Evolutionary conservation across 2,797 vertebrate species (phyloP), one percentile per base, ranked within the genome.

Genomic region (Rhabdomys pumilio): DNA sequence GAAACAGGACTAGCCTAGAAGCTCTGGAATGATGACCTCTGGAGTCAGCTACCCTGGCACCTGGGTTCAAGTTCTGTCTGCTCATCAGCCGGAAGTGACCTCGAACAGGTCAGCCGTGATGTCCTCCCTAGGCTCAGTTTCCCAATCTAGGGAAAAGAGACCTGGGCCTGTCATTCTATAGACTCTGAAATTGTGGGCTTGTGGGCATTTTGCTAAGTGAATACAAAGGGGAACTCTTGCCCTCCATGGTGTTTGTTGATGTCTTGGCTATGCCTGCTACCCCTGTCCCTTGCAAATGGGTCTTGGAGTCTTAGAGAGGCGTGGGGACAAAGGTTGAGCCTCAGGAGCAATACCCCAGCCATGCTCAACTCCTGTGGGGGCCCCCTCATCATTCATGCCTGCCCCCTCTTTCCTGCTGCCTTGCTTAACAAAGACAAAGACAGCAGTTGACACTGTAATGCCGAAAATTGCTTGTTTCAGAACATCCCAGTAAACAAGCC

Each of bases 391-490:
- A 38, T 91, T 84, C 95, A 76, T 34, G 89, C 63, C 65, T 1
- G 63, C 57, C 20, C 22, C 61, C 53, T 24, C 9, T 6, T 26
- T 80, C 83, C 97, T 97, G 97, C 97, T 97, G 98, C 97, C 98
- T 98, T 98, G 98, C 98, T 98, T 98, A 98, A 98, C 98, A 98
- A 98, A 98, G 97, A 98, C 98, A 98, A 95, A 98, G 98, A 98
- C 98, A 98, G 95, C 90, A 98, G 98, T 97, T 93, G 95, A 98
- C 98, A 98, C 96, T 80, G 97, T 96, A 92, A 98, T 96, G 98
- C 97, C 97, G 98, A 98, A 98, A 98, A 98, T 93, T 97, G 98
- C 98, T 98, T 97, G 98, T 97, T 98, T 98, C 97, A 97, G 97
- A 91, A 98, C 1, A 31, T 98, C 96, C 98, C 53, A 20, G 98